Evolutionary conservation across 1,140 invertebrate genomes (phyloP), one percentile per base, ranked within the genome.

Genomic region (Plodia interpunctella): DNA sequence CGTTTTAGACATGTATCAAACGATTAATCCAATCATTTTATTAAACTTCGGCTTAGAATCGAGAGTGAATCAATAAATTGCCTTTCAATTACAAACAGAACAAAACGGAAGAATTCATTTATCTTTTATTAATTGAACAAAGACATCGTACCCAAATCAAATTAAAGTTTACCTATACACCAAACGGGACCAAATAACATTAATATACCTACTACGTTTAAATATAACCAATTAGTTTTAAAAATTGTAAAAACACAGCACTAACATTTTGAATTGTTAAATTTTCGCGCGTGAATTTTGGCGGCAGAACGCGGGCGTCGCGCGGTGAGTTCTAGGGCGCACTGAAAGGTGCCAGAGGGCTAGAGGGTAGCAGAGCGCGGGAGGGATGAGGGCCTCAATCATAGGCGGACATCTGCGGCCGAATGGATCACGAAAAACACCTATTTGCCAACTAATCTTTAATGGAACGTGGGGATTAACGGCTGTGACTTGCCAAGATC

Each of bases 401-500:
- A 60, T 59, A 49, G 38, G 35, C 60, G 52, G 55, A 60, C 60
- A 70, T 62, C 57, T 64, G 60, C 59, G 25, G 35, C 8, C 5
- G 17, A 59, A 66, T 60, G 63, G 64, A 70, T 66, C 57, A 62
- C 59, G 59, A 59, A 65, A 63, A 65, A 65, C 67, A 69, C 58
- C 55, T 65, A 63, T 60, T 25, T 49, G 15, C 25, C 19, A 58
- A 58, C 55, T 62, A 44, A 63, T 57, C 62, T 69, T 69, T 69
- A 69, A 69, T 69, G 67, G 60, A 63, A 56, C 28, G 38, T 10
- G 21, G 4, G 55, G 58, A 66, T 60, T 63, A 61, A 55, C 49
- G 9, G 49, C 53, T 49, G 56, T 54, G n/a, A 55, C 32, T 35
- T 35, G 32, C 32, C 32, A 35, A 35, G 32, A 11, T 35, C 32